Percentiles rank a stretch among this genome's conserved stretches.
Evolutionary conservation across 92 coral and sea anemone species (phyloP).

Genomic region (Siderastrea radians): DNA sequence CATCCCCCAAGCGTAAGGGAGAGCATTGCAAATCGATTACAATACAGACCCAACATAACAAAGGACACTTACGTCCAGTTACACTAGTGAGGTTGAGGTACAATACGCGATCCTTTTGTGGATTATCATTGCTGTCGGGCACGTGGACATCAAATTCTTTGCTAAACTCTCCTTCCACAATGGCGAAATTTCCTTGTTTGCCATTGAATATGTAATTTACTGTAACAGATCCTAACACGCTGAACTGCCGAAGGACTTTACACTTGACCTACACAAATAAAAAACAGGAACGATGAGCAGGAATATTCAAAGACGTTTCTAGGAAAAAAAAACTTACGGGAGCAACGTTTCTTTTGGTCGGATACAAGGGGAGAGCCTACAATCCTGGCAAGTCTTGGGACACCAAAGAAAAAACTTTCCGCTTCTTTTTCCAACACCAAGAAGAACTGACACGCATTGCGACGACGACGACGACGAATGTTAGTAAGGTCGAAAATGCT

Average conservation of each 20-base stretch:
- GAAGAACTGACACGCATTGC: too few relatives aligned
- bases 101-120: conserved; percentile 80
- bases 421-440: too few relatives aligned
- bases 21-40: too few relatives aligned
- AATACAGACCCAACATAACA: background rate
- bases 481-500: too few relatives aligned
- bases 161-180: conserved; percentile 87
- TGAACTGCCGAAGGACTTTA: conserved; percentile 84
- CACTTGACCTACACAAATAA: conserved; percentile 67
- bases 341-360: too few relatives aligned
- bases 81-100: conserved; percentile 83
- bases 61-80: conserved; percentile 74
- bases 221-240: conserved; percentile 81
- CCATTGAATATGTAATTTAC: conserved; percentile 75
- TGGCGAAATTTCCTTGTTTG: conserved; percentile 47
- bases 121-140: conserved; percentile 63
- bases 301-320: background rate
- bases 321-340: background rate
- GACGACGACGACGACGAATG: too few relatives aligned
- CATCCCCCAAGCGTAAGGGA: background rate
- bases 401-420: too few relatives aligned
- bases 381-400: too few relatives aligned
- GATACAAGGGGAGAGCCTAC: too few relatives aligned
- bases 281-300: background rate
- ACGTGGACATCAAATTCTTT: conserved; percentile 75